phyloP scores from a whole-genome alignment of 1,140 invertebrate species.

The Trachymyrmex septentrionalis region DNA sequence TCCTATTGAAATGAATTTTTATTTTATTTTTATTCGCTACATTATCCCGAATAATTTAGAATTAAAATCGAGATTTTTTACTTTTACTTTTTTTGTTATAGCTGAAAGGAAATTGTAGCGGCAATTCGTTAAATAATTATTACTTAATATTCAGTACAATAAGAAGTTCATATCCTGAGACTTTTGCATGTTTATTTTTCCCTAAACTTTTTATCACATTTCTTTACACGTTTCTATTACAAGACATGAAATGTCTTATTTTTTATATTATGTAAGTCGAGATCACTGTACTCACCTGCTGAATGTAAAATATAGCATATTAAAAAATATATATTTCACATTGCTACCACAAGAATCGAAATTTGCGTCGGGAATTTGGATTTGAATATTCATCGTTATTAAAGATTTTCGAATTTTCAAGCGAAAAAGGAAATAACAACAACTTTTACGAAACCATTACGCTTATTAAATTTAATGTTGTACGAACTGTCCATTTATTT shows the following conservation, averaged over 20 bases:
- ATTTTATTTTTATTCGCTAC: neutral
- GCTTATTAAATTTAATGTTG: slow-evolving; percentile 3
- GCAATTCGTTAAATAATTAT: neutral
- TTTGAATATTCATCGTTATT: neutral
- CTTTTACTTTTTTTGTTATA: neutral
- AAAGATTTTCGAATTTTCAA: neutral
- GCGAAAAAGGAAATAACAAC: neutral
- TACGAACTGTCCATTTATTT: neutral
- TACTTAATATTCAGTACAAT: neutral
- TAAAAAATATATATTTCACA: neutral
- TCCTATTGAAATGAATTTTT: neutral
- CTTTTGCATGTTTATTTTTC: slow-evolving; percentile 80
- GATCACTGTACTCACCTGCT: slow-evolving; percentile 45
- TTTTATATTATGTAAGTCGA: slow-evolving; percentile 25
- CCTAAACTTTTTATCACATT: slow-evolving; percentile 69
- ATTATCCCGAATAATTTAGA: neutral
- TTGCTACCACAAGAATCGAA: neutral
- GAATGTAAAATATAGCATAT: slow-evolving; percentile 50
- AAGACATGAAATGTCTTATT: slow-evolving; percentile 39
- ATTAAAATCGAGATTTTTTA: neutral
- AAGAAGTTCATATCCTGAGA: neutral
- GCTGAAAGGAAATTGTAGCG: neutral
- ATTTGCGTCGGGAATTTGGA: neutral
- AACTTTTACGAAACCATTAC: neutral
- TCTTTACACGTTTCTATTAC: slow-evolving; percentile 61